Percentiles rank a stretch among this genome's conserved stretches.
These are phyloP conservation scores for Drosophila orosa DNA, from an alignment of 1,140 invertebrate species.

Conservation along the genomic window DNA sequence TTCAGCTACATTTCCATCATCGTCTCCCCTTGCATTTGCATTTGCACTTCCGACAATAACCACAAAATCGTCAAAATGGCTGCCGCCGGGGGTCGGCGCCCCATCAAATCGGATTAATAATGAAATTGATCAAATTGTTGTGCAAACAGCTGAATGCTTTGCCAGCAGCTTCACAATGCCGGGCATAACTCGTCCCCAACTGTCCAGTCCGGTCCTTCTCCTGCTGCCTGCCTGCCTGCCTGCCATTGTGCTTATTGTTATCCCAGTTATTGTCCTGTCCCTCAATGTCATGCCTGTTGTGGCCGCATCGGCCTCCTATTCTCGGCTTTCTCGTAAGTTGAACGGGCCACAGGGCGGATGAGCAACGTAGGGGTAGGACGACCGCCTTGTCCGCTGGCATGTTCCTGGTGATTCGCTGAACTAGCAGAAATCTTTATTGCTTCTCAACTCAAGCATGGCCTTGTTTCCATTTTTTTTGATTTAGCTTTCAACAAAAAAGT, in stretches of 20 bases:
- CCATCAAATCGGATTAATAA: conserved; percentile 59
- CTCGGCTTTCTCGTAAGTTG: conserved; percentile 5
- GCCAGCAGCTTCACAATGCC: conserved; percentile 14
- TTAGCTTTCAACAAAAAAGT: neutral
- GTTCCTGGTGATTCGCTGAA: conserved; percentile 56
- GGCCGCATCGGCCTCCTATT: neutral
- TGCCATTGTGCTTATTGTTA: conserved; percentile 46
- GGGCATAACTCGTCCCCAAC: conserved; percentile 26
- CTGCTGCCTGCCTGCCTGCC: neutral
- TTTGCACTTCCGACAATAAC: conserved; percentile 54
- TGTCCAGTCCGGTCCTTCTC: conserved; percentile 8
- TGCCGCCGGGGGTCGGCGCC: conserved; percentile 22
- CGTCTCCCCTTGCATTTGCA: conserved; percentile 37
- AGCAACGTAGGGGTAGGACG: conserved; percentile 7
- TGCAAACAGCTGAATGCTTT: conserved; percentile 52
- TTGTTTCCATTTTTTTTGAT: conserved; percentile 27
- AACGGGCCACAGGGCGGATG: conserved; percentile 23
- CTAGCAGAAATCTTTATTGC: conserved; percentile 73
- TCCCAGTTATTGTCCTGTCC: conserved; percentile 40
- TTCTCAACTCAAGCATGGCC: conserved; percentile 47
- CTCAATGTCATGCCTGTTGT: conserved; percentile 35
- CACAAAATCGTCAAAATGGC: conserved; percentile 50
- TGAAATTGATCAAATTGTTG: conserved; percentile 61
- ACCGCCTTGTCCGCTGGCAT: conserved; percentile 18
- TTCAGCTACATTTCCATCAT: neutral